Base-by-base conservation (phyloP, 2,113 vertebrate genomes). In the Suncus etruscus region DNA sequence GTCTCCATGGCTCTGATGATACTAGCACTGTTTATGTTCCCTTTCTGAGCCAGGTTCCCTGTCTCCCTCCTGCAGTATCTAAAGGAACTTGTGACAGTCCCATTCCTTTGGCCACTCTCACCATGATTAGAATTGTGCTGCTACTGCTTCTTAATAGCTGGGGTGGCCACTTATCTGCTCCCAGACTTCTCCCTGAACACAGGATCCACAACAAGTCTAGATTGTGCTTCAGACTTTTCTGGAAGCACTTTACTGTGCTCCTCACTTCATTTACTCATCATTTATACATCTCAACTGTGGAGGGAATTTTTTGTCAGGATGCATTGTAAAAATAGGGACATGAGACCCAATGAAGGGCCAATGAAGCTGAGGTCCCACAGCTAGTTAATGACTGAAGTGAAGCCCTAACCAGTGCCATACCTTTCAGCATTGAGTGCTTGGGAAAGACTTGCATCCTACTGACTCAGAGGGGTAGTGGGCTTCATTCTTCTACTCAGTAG, bases 341-440 rank as follows among this genome's bases (percentile, higher is more conserved):
- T 5, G 29, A 69, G 32, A n/a, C 29, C 32, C 47, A 7, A 8
- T 2, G 31, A 51, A 79, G 50, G 54, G 22, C 12, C 8, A 39
- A 39, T 39, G 39, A 39, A 39, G 39, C 0, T 11, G 1, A 12
- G 8, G 39, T 3, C 32, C 25, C 18, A 0, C 10, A 1, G 48
- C 51, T 32, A 31, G 47, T 3, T 75, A 39, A 58, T 3, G 25
- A 58, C 9, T 45, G 4, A 31, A 1, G 4, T 3, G 27, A 82
- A 75, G 11, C 27, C 22, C 3, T 27, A 14, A 8, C n/a, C 50
- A 39, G 39, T 39, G 39, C 39, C 39, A 39, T 39, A 39, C 39
- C 39, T 39, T 39, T 39, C 39, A 39, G 39, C 39, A 39, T 39
- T 39, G 39, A 3, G 39, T 39, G 39, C 39, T 39, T 39, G 39